Percentiles rank a stretch among this genome's conserved stretches.
Conservation (phyloP, 1,140 invertebrate genomes). For the Rhopalosiphum maidis region DNA sequence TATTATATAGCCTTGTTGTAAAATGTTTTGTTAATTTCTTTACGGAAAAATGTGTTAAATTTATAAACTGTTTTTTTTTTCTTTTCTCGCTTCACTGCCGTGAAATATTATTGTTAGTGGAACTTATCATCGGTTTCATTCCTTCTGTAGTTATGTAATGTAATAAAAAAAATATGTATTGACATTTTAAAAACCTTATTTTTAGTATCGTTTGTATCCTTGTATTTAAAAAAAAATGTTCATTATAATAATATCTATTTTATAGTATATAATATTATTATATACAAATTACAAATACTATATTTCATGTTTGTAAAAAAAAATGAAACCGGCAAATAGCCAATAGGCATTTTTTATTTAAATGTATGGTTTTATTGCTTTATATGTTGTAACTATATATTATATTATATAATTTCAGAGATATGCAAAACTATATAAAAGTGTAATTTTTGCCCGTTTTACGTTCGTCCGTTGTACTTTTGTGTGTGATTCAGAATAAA, state of each 20-base stretch:
- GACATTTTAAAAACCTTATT: conserved; percentile 18
- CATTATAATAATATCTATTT: neutral
- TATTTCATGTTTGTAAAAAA: neutral
- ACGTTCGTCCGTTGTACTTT: neutral
- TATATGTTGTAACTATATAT: neutral
- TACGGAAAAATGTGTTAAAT: conserved; percentile 5
- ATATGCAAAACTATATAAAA: neutral
- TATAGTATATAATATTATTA: neutral
- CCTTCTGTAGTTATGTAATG: conserved; percentile 14
- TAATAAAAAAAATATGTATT: conserved; percentile 20
- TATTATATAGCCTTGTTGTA: neutral
- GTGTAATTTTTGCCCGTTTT: neutral
- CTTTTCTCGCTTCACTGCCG: neutral
- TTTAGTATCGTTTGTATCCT: neutral
- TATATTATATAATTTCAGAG: neutral
- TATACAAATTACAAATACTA: conserved; percentile 3
- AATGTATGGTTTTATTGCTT: conserved; percentile 17
- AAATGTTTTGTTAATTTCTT: conserved; percentile 34
- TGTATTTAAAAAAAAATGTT: neutral
- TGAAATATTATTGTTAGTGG: conserved; percentile 31
- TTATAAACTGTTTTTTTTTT: conserved; percentile 21
- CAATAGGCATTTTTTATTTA: conserved; percentile 17
- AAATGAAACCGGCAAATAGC: neutral
- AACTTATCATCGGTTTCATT: conserved; percentile 22
- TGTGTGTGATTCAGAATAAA: neutral